Evolutionary conservation across 2,797 vertebrate genomes (phyloP).

Genomic region (Euphonia xanthogaster): DNA sequence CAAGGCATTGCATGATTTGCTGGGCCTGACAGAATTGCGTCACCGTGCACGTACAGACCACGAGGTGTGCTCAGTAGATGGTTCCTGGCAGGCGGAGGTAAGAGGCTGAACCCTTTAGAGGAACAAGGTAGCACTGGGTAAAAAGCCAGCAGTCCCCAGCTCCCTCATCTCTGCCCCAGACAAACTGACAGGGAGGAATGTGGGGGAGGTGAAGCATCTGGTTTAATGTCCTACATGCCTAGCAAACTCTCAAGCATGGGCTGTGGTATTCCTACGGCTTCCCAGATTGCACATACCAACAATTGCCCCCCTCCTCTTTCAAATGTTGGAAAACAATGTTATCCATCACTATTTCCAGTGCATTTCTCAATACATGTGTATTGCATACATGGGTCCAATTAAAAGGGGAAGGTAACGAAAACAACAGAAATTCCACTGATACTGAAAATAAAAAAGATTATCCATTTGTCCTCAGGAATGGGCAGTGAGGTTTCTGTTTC

Average conservation of each 20-base stretch:
- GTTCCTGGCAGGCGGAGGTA: neutral
- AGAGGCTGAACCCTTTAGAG: neutral
- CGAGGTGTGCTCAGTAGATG: neutral
- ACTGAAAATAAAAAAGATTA: neutral
- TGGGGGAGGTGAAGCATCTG: neutral
- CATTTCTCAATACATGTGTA: neutral
- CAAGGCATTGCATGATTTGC: neutral
- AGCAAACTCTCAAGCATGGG: neutral
- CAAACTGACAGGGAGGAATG: neutral
- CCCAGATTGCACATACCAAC: neutral
- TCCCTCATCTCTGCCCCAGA: neutral
- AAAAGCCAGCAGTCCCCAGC: neutral
- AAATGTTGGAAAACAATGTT: neutral
- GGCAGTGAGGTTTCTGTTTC: neutral
- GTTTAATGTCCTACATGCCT: neutral
- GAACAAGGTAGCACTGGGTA: neutral
- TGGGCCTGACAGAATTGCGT: neutral
- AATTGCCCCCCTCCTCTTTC: neutral
- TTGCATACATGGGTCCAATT: neutral
- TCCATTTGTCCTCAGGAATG: neutral
- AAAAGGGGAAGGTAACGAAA: neutral
- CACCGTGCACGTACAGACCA: fast-evolving
- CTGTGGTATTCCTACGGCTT: neutral
- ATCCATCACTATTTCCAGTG: neutral
- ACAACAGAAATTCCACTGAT: neutral